Evolutionary conservation across 1,140 invertebrate genomes (phyloP).

Genomic region (Apis florea): DNA sequence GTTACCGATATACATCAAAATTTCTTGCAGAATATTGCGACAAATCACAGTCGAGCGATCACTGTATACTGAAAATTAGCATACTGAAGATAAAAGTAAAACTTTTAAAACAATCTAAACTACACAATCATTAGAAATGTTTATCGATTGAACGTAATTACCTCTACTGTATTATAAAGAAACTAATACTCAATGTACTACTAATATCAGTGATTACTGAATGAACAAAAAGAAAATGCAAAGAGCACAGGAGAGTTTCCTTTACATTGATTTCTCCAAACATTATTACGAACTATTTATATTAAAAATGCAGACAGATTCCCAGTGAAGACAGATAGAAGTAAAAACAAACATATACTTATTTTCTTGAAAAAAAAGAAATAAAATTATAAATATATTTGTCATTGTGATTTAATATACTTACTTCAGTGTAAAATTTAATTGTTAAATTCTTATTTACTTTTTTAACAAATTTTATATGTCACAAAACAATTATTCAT

Average conservation of each 20-base stretch:
- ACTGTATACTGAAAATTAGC: not conserved
- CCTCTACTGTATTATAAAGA: not conserved
- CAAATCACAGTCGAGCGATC: not conserved
- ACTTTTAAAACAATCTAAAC: not conserved
- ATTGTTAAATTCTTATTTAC: not conserved
- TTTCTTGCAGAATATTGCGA: not conserved
- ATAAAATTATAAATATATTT: not conserved
- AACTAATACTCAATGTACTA: not conserved
- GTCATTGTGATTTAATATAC: not conserved
- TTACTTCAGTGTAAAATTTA: not conserved
- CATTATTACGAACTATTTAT: not conserved
- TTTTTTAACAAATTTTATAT: not conserved
- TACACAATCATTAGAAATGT: not conserved
- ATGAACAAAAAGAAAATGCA: not conserved
- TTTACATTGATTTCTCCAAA: not conserved
- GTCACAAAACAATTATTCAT: no score
- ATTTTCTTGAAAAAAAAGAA: not conserved
- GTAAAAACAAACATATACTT: not conserved
- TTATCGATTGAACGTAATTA: slow-evolving; percentile 10
- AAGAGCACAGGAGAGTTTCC: not conserved
- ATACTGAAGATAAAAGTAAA: not conserved
- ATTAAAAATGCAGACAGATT: slow-evolving; percentile 4
- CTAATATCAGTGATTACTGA: not conserved
- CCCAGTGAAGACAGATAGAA: not conserved
- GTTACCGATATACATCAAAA: not conserved